Evolutionary conservation across 2,797 vertebrate genomes (phyloP), one percentile per base, ranked within the genome.

Genomic region (Luscinia megarhynchos): DNA sequence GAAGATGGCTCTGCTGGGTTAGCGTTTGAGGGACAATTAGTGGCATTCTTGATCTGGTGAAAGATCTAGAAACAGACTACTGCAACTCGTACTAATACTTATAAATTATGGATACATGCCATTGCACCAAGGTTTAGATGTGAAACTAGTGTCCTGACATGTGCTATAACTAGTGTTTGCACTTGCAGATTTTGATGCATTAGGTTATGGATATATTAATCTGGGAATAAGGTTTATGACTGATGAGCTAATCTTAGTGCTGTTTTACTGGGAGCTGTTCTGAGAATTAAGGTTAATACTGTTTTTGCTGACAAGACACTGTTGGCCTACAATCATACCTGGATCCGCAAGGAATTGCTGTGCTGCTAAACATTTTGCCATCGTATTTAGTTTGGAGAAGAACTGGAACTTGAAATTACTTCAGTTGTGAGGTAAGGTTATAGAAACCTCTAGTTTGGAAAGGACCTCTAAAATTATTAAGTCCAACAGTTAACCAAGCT

Each of bases 341-440:
- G 15, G 21, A 83, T 55, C 15, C 45, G 59, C 11, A 34, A 41
- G 48, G 36, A 75, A 70, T 34, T 76, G 21, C 30, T 68, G 34
- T 36, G 7, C 64, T 93, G 8, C 48, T 69, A 76, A 76, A 89
- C 5, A 8, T 20, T 23, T 13, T 27, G n/a, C 5, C 19, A 36
- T 18, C 0, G 0, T 34, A 53, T 12, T 0, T 3, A 70, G 26
- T 50, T 67, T 50, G n/a, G 40, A 76, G 58, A 51, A 83, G 12
- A 78, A 57, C 2, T 27, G 19, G 38, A 59, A 63, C 12, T 6
- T 69, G 17, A 87, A 85, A 78, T 24, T 0, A 24, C 26, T 26
- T 55, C 53, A 58, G 3, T 34, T 55, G 66, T 4, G 2, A 74
- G 15, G 32, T 23, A 68, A 38, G 3, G 5, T 50, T 50, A 51